These are phyloP conservation scores for Lophotriccus pileatus DNA, from an alignment of 2,797 vertebrate genomes.

Conservation along the genomic window DNA sequence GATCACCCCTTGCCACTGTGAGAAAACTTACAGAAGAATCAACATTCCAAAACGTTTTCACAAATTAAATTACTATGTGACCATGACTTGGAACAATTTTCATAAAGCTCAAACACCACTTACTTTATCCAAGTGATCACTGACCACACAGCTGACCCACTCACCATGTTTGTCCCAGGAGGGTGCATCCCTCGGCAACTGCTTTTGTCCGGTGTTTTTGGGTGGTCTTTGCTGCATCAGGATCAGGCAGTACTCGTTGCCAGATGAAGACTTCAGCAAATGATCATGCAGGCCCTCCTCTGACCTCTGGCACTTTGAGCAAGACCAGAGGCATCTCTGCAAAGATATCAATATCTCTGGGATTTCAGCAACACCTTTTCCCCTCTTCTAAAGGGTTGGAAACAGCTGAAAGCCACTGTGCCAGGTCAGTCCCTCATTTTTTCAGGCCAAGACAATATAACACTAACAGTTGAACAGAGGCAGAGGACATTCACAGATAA, in stretches of 20 bases:
- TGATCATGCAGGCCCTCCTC: background rate
- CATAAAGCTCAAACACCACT: background rate
- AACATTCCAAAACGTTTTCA: background rate
- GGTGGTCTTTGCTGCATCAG: background rate
- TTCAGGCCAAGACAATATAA: background rate
- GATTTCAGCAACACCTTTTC: background rate
- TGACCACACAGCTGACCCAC: accelerated
- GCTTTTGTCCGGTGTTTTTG: background rate
- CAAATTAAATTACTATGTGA: background rate
- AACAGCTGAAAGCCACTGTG: background rate
- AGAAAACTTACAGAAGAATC: background rate
- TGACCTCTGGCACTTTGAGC: accelerated
- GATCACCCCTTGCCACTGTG: background rate
- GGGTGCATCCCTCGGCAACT: background rate
- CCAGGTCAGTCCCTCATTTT: background rate
- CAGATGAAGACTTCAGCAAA: background rate
- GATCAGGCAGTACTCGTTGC: background rate
- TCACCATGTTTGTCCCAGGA: background rate
- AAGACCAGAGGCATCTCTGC: background rate
- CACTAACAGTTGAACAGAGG: background rate
- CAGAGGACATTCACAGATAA: background rate
- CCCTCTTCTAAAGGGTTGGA: background rate
- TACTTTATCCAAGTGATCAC: background rate
- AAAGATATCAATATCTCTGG: background rate
- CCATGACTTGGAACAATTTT: background rate